Evolutionary conservation across 2,113 vertebrate species (phyloP).

Genomic region (Blennius ocellaris): DNA sequence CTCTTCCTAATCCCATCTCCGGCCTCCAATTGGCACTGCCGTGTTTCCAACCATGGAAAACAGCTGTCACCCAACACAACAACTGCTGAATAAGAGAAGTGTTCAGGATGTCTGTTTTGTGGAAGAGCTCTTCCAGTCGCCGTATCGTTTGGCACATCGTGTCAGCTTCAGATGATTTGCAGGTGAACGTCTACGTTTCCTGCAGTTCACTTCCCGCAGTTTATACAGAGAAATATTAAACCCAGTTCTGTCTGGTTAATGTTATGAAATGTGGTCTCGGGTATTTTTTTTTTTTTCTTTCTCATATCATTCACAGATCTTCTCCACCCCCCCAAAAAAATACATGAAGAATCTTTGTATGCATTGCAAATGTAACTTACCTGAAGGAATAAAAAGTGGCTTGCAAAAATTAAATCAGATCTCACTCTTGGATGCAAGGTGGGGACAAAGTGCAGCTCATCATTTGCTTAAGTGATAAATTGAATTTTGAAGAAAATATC

Average conservation of each 20-base stretch:
- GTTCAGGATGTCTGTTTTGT: slow-evolving; percentile 3
- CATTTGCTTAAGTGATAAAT: too few relatives aligned
- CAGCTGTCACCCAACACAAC: not conserved
- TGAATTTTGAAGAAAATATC: too few relatives aligned
- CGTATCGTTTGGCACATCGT: slow-evolving; percentile 47
- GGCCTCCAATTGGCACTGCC: not conserved
- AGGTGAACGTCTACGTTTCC: slow-evolving; percentile 61
- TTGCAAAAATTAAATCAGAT: too few relatives aligned
- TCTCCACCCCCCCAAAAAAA: slow-evolving; percentile 16
- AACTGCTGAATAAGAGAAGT: slow-evolving; percentile 6
- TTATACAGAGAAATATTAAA: slow-evolving; percentile 61
- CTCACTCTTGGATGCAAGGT: too few relatives aligned
- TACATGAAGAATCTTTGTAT: slow-evolving; percentile 12
- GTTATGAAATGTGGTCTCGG: slow-evolving; percentile 44
- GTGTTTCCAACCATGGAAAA: not conserved
- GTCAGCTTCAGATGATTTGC: slow-evolving; percentile 66
- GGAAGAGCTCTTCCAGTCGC: slow-evolving; percentile 35
- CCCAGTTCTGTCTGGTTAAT: slow-evolving; percentile 53
- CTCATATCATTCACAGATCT: slow-evolving; percentile 62
- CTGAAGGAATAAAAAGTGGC: too few relatives aligned
- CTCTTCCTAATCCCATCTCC: slow-evolving; percentile 1
- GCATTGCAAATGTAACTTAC: slow-evolving; percentile 35
- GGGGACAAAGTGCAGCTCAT: too few relatives aligned
- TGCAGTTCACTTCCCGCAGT: slow-evolving; percentile 65
- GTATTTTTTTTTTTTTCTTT: slow-evolving; percentile 13